Base-by-base conservation (phyloP, 2,888 invertebrate genomes). In the Carterocephalus palaemon region DNA sequence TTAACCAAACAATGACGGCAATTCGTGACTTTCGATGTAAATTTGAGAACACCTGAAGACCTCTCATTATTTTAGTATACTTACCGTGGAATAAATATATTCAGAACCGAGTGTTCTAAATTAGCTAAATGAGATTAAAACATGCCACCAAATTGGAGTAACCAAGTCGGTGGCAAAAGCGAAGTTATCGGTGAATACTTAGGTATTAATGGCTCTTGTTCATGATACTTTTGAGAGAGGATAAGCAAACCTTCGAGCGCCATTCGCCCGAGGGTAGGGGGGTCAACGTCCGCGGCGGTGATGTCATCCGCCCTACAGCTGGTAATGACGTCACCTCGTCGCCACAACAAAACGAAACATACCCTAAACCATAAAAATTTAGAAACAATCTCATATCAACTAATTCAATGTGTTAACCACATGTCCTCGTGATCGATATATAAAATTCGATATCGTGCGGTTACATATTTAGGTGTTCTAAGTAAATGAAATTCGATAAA, bases 291-390 rank as follows among this genome's bases (percentile, higher is more conserved):
- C 70, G 68, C 67, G 68, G 67, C 67, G 73, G 67, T 84, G 83
- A 85, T 83, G 84, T 84, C 83, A 84, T 60, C 70, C 83, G 77
- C 80, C 80, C 80, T 81, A 83, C 85, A 85, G 85, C 85, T 84
- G 84, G 74, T 72, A 64, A 56, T 65, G 84, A 86, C 85, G 82
- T 84, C 85, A 85, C 64, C 60, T 53, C 59, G 45, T 67, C 67
- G 67, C 69, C 67, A 65, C 62, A 66, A 70, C 72, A 74, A 65
- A 68, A 70, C 64, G 67, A 74, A 70, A 57, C 61, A 56, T 60
- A 67, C 72, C 70, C 68, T 78, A 73, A 65, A 60, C 57, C 58
- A 54, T 55, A 58, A 56, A 62, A 51, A 49, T 64, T 75, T 75
- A 71, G 75, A 73, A 61, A 62, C 67, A 80, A 75, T 75, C 72